Base-by-base conservation (phyloP, 2,797 vertebrate species). In the Cirrhinus mrigala region DNA sequence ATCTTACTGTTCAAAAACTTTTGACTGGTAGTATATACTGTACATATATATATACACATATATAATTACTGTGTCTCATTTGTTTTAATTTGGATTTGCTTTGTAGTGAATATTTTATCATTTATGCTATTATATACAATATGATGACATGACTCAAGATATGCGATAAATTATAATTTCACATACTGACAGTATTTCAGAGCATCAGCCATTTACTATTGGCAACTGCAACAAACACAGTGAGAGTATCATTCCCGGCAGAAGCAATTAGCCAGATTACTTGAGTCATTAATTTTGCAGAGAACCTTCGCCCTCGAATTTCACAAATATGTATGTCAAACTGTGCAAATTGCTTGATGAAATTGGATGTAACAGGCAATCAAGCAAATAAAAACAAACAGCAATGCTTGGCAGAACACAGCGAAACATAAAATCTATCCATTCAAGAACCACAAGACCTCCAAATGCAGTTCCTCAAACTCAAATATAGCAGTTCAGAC, bases 261-360 rank as follows among this genome's bases (percentile, higher is more conserved):
- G 22, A 79, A 29, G 44, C 76, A 85, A 85, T 85, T 85, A 79
- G 7, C 69, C 50, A 27, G 77, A 80, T 85, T 80, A 85, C 56
- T 66, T 22, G 2, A 79, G 56, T 85, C 77, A 85, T 85, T 74
- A 80, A 79, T 52, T 73, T 80, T 64, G 29, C 77, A 85, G 29
- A 74, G 44, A 80, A 15, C 77, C 69, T 80, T 27, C 44, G n/a
- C 66, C 40, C 75, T 71, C 20, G 2, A 83, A 54, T 62, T 84
- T 46, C 24, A 74, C 56, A 85, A 85, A 85, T 60, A 64, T 64
- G 33, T 64, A 62, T 73, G 56, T 73, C 76, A 85, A 62, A 64
- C 83, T 64, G 77, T 40, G 82, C 48, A 84, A 84, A 79, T 58
- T 84, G 75, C 75, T 66, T 70, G 64, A 60, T 70, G 27, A 62